Conservation (phyloP, 2,888 invertebrate species). For the Cantharis rustica region DNA sequence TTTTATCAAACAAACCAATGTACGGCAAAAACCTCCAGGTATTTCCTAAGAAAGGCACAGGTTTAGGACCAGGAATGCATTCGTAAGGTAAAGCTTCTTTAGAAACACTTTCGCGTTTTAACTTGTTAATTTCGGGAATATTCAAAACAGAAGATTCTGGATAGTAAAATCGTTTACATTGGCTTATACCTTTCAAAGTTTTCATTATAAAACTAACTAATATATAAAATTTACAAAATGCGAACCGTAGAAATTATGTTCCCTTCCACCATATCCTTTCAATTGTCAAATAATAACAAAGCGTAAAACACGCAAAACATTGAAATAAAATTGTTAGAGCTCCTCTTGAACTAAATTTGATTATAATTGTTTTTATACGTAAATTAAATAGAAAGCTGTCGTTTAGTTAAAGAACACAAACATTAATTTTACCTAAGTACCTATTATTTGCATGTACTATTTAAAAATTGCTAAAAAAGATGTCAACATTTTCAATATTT, state of each 20-base stretch:
- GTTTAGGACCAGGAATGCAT: slow-evolving; percentile 44
- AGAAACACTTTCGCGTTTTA: background rate
- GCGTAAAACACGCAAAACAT: background rate
- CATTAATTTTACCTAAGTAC: background rate
- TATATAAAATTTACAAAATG: background rate
- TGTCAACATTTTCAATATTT: background rate
- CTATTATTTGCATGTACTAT: background rate
- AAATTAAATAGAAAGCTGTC: background rate
- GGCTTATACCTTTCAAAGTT: background rate
- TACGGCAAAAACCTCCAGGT: slow-evolving; percentile 49
- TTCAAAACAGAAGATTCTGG: background rate
- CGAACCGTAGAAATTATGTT: background rate
- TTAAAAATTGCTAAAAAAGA: background rate
- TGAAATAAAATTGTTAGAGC: background rate
- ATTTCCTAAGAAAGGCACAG: slow-evolving; percentile 45
- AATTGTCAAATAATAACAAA: background rate
- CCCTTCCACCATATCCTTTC: background rate
- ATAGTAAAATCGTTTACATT: background rate
- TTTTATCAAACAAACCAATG: slow-evolving; percentile 58
- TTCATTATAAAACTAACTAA: background rate
- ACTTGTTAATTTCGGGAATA: background rate
- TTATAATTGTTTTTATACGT: background rate
- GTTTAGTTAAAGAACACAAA: background rate
- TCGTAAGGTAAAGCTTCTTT: slow-evolving; percentile 39
- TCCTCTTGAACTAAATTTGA: background rate